Percentiles rank a stretch among this genome's conserved stretches.
phyloP scores from a whole-genome alignment of 2,888 invertebrate species.

The Andrena praecox region DNA sequence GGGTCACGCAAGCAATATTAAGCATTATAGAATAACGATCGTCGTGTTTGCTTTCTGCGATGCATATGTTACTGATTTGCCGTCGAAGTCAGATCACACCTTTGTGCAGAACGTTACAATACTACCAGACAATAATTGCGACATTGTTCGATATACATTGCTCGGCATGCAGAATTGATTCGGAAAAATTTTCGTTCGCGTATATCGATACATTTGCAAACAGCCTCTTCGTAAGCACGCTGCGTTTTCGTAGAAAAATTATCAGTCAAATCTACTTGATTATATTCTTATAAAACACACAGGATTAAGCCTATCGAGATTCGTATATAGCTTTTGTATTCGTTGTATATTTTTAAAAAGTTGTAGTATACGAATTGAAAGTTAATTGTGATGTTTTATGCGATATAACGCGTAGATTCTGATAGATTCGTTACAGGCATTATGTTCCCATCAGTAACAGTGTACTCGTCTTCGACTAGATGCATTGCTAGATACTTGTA shows the following conservation, averaged over 20 bases:
- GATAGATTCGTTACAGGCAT: conserved; percentile 43
- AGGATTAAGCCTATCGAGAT: conserved; percentile 31
- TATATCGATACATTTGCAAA: conserved; percentile 24
- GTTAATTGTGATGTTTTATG: conserved; percentile 45
- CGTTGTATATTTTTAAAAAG: conserved; percentile 39
- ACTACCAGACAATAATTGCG: conserved; percentile 73
- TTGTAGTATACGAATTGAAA: conserved; percentile 38
- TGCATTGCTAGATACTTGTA: conserved; percentile 20
- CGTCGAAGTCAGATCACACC: conserved; percentile 40
- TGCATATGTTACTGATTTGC: conserved; percentile 27
- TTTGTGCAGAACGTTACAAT: conserved; percentile 46
- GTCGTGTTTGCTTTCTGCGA: conserved; percentile 14
- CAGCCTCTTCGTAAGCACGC: conserved; percentile 38
- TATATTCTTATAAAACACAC: conserved; percentile 27
- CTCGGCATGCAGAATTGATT: conserved; percentile 12
- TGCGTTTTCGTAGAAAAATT: conserved; percentile 1
- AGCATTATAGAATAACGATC: conserved; percentile 9
- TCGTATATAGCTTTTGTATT: conserved; percentile 48
- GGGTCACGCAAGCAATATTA: conserved; percentile 29
- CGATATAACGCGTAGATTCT: conserved; percentile 33
- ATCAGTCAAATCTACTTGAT: neutral
- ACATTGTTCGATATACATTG: conserved; percentile 35
- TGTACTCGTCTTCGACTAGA: conserved; percentile 10
- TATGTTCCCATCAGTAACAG: conserved; percentile 28
- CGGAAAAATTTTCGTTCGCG: conserved; percentile 25